Conservation (phyloP, 2,888 invertebrate species). For the Cremastobaeus sp. region DNA sequence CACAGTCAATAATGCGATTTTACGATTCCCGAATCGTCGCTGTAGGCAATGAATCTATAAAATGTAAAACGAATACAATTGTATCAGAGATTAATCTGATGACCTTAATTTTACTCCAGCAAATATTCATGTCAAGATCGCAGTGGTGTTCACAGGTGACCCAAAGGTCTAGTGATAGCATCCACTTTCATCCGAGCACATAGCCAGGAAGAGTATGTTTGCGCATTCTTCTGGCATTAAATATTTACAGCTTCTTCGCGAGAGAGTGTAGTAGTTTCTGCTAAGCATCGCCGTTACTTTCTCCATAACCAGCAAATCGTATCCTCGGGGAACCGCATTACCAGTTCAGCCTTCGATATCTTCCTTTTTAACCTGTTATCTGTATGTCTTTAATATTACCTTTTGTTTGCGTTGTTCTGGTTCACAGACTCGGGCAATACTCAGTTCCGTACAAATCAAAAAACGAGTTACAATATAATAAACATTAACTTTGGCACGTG, state of each 20-base stretch:
- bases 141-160: slow-evolving; percentile 60
- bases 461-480: slow-evolving; percentile 28
- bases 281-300: slow-evolving; percentile 64
- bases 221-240: slow-evolving; percentile 62
- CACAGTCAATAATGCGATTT: background rate
- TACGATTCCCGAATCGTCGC: background rate
- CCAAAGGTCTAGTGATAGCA: slow-evolving; percentile 64
- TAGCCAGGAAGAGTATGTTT: slow-evolving; percentile 62
- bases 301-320: slow-evolving; percentile 55
- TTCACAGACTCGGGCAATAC: slow-evolving; percentile 20
- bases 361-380: slow-evolving; percentile 23
- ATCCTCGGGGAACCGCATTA: slow-evolving; percentile 26
- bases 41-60: slow-evolving; percentile 13
- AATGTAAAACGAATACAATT: slow-evolving; percentile 28
- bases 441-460: slow-evolving; percentile 9
- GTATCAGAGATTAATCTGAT: slow-evolving; percentile 30
- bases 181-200: slow-evolving; percentile 65
- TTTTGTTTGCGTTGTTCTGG: slow-evolving; percentile 12
- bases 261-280: slow-evolving; percentile 58
- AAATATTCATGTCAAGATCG: slow-evolving; percentile 66
- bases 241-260: slow-evolving; percentile 63
- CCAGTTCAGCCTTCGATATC: slow-evolving; percentile 20
- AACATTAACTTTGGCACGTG: slow-evolving; percentile 58
- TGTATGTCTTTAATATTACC: slow-evolving; percentile 4
- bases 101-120: slow-evolving; percentile 54